Base-by-base conservation (phyloP, 2,113 vertebrate genomes). In the Cynopterus brachyotis region DNA sequence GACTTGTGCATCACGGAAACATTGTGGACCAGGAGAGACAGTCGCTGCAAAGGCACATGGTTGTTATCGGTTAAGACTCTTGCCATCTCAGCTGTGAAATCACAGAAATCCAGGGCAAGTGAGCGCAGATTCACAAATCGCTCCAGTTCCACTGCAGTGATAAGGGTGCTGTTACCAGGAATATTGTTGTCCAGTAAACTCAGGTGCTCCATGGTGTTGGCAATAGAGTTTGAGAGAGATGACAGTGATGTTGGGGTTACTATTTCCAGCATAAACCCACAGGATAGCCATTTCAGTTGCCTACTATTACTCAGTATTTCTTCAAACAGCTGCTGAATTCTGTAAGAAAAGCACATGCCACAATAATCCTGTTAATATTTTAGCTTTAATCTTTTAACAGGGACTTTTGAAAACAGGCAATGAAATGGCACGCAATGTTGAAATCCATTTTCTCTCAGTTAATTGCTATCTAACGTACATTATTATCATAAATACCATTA, bases 241-340 rank as follows among this genome's bases (percentile, higher is more conserved):
- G 99, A 99, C 98, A 99, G 96, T 64, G 99, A 99, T 94, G 99
- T 98, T 81, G 99, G 99, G 93, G 99, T 99, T 98, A 99, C 98
- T 98, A 99, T 99, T 86, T 99, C 99, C 91, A 99, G 98, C 99
- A 99, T 99, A 98, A 99, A 99, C 88, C 99, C 99, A 94, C 99
- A 99, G 89, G 99, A 99, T 95, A 99, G 98, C 99, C 99, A 99
- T 98, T 99, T 99, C 93, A 99, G 98, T 98, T 99, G 99, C 97
- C 99, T 99, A 98, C 99, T 99, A 98, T 99, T 99, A 86, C 99
- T 99, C 98, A 99, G 87, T 98, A 99, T 98, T 98, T 99, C 99
- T 98, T 99, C 99, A 98, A 99, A 99, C 95, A 99, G 98, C 97
- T 99, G 99, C 81, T 99, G 99, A 97, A 99, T 99, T 98, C 99